These are phyloP conservation scores for Malurus leucopterus DNA, from an alignment of 2,797 vertebrate genomes.

Conservation along the genomic window DNA sequence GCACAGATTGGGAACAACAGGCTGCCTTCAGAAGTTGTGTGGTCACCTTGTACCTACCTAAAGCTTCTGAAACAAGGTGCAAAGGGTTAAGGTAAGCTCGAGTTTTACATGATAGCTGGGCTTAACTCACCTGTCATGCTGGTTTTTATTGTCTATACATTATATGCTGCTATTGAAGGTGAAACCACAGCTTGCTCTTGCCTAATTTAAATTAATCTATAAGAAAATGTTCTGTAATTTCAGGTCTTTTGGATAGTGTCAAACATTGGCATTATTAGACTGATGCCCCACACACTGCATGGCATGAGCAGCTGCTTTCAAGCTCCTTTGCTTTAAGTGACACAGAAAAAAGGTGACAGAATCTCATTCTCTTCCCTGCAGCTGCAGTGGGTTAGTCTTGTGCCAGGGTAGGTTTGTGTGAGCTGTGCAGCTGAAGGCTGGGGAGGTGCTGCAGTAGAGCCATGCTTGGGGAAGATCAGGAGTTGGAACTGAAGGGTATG, in stretches of 20 bases:
- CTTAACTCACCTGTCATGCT: background rate
- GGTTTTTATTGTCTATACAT: background rate
- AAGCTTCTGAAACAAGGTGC: constrained; percentile 13
- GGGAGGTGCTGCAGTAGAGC: background rate
- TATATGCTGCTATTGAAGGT: constrained; percentile 43
- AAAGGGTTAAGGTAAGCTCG: background rate
- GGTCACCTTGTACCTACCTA: background rate
- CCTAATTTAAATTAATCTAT: background rate
- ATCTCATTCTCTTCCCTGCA: background rate
- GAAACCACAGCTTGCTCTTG: background rate
- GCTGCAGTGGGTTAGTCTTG: background rate
- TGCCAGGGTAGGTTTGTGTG: background rate
- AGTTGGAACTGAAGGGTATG: background rate
- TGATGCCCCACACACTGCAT: accelerated
- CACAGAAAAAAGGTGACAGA: background rate
- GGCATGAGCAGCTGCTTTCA: background rate
- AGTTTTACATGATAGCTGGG: background rate
- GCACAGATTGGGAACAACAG: background rate
- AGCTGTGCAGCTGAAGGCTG: background rate
- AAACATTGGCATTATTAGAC: background rate
- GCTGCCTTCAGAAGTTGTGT: background rate
- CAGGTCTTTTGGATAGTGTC: background rate
- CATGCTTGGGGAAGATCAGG: background rate
- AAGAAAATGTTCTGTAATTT: background rate
- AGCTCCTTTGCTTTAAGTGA: background rate